These are phyloP conservation scores for Phylloscopus collybita DNA, from an alignment of 2,797 vertebrate species.

Conservation along the genomic window DNA sequence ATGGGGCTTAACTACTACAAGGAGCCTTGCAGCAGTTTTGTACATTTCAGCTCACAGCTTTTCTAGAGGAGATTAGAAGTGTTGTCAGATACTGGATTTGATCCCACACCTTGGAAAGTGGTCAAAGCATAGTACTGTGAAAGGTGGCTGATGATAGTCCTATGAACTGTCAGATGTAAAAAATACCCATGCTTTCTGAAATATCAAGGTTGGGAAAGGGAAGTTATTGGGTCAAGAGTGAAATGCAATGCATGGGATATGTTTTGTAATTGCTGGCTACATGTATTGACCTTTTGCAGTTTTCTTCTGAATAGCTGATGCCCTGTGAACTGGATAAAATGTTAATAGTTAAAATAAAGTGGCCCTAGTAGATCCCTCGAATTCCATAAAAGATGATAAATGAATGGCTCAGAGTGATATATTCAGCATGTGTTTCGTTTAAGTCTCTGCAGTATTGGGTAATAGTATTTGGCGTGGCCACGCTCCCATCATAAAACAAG, in stretches of 20 bases:
- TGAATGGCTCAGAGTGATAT: not conserved
- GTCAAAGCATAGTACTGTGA: not conserved
- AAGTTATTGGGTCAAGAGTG: not conserved
- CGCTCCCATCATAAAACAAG: not conserved
- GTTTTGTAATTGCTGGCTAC: constrained; percentile 40
- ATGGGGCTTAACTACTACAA: not conserved
- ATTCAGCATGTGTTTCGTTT: not conserved
- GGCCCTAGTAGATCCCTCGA: not conserved
- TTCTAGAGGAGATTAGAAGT: not conserved
- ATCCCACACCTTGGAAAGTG: not conserved
- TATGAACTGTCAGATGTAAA: not conserved
- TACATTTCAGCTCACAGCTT: not conserved
- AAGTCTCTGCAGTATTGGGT: constrained; percentile 1
- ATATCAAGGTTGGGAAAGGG: not conserved
- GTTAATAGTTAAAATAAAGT: not conserved
- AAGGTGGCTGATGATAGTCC: not conserved
- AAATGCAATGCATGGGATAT: not conserved
- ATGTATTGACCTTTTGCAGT: not conserved
- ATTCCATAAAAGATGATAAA: not conserved
- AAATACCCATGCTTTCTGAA: not conserved
- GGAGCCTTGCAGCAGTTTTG: not conserved
- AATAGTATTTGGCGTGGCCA: not conserved
- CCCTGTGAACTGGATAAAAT: constrained; percentile 18
- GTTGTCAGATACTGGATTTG: not conserved
- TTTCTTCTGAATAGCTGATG: not conserved